Conservation (phyloP, 2,113 vertebrate species). For the Beaufortia kweichowensis region DNA sequence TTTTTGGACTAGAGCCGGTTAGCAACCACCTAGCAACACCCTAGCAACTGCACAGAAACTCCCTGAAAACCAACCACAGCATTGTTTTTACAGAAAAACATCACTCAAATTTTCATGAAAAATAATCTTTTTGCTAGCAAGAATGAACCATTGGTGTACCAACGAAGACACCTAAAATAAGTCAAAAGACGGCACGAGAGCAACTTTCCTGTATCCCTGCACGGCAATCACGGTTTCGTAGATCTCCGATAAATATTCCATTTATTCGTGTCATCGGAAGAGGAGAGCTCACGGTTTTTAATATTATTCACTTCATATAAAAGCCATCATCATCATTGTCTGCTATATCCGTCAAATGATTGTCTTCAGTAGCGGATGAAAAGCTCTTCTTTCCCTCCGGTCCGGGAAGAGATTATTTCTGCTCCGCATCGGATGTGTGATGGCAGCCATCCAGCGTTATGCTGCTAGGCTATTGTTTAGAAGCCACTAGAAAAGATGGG, state of each 20-base stretch:
- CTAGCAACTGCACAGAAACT: too few relatives aligned
- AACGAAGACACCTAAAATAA: neutral
- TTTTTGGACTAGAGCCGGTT: too few relatives aligned
- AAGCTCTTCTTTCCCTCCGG: conserved; percentile 49
- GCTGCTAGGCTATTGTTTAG: conserved; percentile 60
- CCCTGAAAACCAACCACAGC: too few relatives aligned
- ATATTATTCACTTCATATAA: conserved; percentile 32
- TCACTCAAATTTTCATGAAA: too few relatives aligned
- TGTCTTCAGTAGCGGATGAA: conserved; percentile 19
- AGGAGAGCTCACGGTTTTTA: conserved; percentile 35
- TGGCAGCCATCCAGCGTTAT: conserved; percentile 63
- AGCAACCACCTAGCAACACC: too few relatives aligned
- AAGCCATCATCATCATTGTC: conserved; percentile 18
- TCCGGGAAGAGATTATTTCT: conserved; percentile 65
- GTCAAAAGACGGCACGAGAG: neutral
- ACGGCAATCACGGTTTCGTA: neutral
- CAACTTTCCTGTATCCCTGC: neutral
- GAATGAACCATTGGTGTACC: too few relatives aligned
- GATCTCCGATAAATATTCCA: conserved; percentile 23
- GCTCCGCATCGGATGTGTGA: conserved; percentile 52
- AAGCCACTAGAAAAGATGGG: conserved; percentile 48
- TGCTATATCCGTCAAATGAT: conserved; percentile 34
- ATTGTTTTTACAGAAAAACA: too few relatives aligned
- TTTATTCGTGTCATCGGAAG: conserved; percentile 1
- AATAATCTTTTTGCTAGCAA: too few relatives aligned